Evolutionary conservation across 2,113 vertebrate species (phyloP).

Genomic region (Campylomormyrus tamandua): DNA sequence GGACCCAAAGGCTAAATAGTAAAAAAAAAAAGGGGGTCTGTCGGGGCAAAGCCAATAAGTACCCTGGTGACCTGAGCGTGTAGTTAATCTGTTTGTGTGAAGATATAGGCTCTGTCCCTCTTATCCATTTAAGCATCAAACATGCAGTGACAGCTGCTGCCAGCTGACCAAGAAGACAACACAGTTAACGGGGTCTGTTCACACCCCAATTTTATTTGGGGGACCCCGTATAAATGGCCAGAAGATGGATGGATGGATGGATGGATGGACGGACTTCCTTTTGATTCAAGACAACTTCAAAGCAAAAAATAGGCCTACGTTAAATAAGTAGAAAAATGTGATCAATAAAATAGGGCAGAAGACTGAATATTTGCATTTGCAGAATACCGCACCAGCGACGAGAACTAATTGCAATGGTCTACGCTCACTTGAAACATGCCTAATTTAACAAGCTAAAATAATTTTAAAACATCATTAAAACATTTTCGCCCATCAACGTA

Average conservation of each 20-base stretch:
- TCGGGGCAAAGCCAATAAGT: neutral
- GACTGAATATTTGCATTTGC: neutral
- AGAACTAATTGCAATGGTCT: neutral
- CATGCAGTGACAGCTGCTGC: neutral
- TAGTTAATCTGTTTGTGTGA: neutral
- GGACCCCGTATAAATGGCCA: neutral
- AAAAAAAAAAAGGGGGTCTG: neutral
- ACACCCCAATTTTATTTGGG: neutral
- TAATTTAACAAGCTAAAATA: neutral
- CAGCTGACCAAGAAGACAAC: neutral
- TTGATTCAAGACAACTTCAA: neutral
- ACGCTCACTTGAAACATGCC: neutral
- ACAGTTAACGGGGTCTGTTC: neutral
- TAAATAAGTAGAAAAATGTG: neutral
- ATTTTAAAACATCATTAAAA: neutral
- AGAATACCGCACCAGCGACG: neutral
- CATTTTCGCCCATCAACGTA: neutral
- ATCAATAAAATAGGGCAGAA: neutral
- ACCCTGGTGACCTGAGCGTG: neutral
- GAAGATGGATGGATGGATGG: neutral
- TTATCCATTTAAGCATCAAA: neutral
- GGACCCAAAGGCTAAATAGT: neutral
- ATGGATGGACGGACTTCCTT: neutral
- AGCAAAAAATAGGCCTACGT: neutral
- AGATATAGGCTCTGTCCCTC: neutral